Base-by-base conservation (phyloP, 2,888 invertebrate genomes). In the Bombylius major region DNA sequence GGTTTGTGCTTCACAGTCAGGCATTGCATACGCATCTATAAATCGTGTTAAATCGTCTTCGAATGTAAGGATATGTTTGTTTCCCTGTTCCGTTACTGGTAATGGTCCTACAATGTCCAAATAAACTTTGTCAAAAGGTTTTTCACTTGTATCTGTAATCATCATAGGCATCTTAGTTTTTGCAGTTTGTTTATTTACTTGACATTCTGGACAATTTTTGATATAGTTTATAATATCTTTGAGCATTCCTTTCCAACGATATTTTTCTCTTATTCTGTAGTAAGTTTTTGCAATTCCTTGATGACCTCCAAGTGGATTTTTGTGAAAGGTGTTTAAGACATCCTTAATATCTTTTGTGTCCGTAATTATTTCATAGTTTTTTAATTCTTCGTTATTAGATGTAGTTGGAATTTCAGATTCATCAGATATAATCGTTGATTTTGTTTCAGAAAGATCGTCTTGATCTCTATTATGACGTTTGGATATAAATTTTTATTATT, bases 101-200 rank as follows among this genome's bases (percentile, higher is more conserved):
- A 54, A 23, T 12, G 51, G 51, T 32, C 57, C 57, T 4, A 51
- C 51, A 31, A 57, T 48, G 14, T 57, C 57, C 12, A 57, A 11
- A 44, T 51, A 55, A 6, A 54, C 33, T 49, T 57, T 55, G 4
- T 54, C 57, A 23, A 54, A 55, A 4, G 57, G 57, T 31, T 31
- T 14, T 7, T 47, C n/a, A 4, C 52, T 48, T 13, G 48, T 51
- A n/a, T n/a, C 33, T 13, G 51, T 55, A 36, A 57, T 54, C 32
- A 32, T 46, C 51, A 54, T 33, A 9, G 54, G 47, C 4, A 47
- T 42, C 11, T 51, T 50, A 3, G 47, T 47, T 6, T 47, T 6
- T 47, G 5, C 47, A n/a, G n/a, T 13, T 7, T 5, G 5, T 36
- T 55, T 55, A n/a, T 45, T 55, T 13, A 9, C 13, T 47, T 47